Evolutionary conservation across 1,140 invertebrate species (phyloP).

Genomic region (Parasteatoda tepidariorum): DNA sequence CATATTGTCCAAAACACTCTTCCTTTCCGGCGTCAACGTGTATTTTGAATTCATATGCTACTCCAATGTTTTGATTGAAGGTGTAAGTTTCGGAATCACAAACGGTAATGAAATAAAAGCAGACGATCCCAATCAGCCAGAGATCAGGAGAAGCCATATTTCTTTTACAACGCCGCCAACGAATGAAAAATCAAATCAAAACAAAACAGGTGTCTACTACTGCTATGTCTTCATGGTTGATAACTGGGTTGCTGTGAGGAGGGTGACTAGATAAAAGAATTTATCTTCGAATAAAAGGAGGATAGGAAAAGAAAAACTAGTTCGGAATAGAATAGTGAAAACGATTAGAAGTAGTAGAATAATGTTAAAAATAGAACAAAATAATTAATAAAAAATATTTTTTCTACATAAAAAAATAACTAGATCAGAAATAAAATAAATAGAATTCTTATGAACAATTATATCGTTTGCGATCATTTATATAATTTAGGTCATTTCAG

Average conservation of each 20-base stretch:
- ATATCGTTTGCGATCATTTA: too few species aligned
- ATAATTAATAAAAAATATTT: too few species aligned
- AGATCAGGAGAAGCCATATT: slow-evolving; percentile 30
- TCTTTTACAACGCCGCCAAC: background rate
- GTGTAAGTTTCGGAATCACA: slow-evolving; percentile 55
- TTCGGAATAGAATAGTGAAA: background rate
- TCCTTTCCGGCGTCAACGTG: slow-evolving; percentile 93
- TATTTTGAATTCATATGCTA: slow-evolving; percentile 95
- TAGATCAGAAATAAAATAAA: too few species aligned
- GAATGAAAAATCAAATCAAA: slow-evolving; percentile 26
- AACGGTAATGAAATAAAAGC: background rate
- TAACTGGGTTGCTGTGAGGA: background rate
- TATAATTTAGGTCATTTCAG: too few species aligned
- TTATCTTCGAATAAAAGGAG: background rate
- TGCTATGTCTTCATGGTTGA: background rate
- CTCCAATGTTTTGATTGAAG: slow-evolving; percentile 74
- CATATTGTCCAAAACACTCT: slow-evolving; percentile 94
- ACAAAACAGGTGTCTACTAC: slow-evolving; percentile 50
- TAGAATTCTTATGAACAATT: too few species aligned
- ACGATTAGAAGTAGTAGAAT: too few species aligned
- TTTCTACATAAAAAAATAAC: too few species aligned
- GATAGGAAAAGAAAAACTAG: background rate
- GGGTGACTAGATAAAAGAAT: background rate
- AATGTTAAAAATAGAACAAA: too few species aligned
- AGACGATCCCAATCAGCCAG: slow-evolving; percentile 7